These are phyloP conservation scores for Trematomus loennbergii DNA, from an alignment of 2,113 vertebrate genomes.

Conservation along the genomic window DNA sequence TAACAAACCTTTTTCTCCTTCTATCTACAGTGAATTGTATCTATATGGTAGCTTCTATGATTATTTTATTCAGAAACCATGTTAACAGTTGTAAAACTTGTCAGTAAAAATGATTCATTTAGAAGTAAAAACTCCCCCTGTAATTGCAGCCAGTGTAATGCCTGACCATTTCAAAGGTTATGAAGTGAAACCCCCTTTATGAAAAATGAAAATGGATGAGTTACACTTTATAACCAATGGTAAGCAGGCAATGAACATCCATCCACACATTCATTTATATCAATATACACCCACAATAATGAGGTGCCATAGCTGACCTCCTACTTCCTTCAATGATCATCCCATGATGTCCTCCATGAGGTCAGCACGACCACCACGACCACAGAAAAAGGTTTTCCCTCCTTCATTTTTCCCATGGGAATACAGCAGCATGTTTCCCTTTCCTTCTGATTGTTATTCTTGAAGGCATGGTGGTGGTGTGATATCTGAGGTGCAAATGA, in stretches of 20 bases:
- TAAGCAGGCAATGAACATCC: constrained; percentile 21
- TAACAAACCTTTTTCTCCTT: background rate
- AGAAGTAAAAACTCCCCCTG: background rate
- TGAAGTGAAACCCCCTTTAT: constrained; percentile 11
- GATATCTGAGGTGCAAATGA: constrained; percentile 69
- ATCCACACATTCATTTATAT: constrained; percentile 26
- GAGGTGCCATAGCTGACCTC: constrained; percentile 48
- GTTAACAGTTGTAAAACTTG: constrained; percentile 2
- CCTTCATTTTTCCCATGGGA: constrained; percentile 52
- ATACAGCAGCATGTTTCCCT: constrained; percentile 56
- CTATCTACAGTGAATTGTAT: constrained; percentile 12
- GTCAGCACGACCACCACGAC: constrained; percentile 53
- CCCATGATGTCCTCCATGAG: constrained; percentile 61
- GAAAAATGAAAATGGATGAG: constrained; percentile 6
- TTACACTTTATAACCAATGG: background rate
- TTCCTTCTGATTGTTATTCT: constrained; percentile 52
- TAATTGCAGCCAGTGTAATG: background rate
- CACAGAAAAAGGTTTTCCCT: constrained; percentile 34
- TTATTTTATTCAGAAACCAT: constrained; percentile 2
- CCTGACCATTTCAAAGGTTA: constrained; percentile 29
- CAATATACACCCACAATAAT: constrained; percentile 44
- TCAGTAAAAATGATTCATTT: constrained; percentile 19
- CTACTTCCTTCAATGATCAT: constrained; percentile 41
- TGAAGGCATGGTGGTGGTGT: constrained; percentile 67
- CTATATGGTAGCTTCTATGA: constrained; percentile 18